Conservation (phyloP, 2,888 invertebrate species). For the Ischnus inquisitorius region DNA sequence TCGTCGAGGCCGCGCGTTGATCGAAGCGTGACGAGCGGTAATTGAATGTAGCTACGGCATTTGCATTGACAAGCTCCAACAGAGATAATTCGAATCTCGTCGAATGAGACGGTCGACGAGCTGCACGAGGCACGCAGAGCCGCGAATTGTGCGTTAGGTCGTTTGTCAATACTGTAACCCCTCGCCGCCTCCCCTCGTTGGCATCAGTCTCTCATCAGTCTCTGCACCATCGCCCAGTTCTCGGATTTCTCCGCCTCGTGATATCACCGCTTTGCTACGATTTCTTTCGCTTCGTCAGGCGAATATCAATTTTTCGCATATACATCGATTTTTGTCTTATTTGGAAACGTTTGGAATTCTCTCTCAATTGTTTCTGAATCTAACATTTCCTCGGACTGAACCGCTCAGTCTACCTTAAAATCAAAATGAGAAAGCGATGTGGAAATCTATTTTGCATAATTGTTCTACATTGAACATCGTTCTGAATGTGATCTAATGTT, state of each 20-base stretch:
- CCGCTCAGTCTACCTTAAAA: too few species aligned
- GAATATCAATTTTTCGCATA: slow-evolving; percentile 2
- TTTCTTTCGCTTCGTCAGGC: background rate
- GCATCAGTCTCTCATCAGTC: slow-evolving; percentile 64
- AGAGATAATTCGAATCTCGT: slow-evolving; percentile 85
- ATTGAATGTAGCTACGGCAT: slow-evolving; percentile 85
- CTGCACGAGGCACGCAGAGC: slow-evolving; percentile 62
- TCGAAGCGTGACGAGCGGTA: slow-evolving; percentile 84
- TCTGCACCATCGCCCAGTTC: slow-evolving; percentile 7
- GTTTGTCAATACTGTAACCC: slow-evolving; percentile 83
- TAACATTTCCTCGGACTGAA: too few species aligned
- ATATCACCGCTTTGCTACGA: background rate
- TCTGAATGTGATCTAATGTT: too few species aligned
- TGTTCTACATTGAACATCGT: too few species aligned
- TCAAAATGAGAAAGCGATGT: too few species aligned
- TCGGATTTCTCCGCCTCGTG: slow-evolving; percentile 60
- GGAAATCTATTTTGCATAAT: too few species aligned
- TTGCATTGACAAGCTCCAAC: slow-evolving; percentile 84
- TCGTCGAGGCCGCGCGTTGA: slow-evolving; percentile 76
- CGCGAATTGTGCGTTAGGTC: slow-evolving; percentile 79
- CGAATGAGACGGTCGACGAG: slow-evolving; percentile 81
- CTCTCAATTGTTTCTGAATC: too few species aligned
- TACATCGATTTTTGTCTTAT: background rate
- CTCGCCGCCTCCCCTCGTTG: slow-evolving; percentile 64
- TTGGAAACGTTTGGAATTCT: too few species aligned